Conservation (phyloP, 2,888 invertebrate genomes). For the Nymphalis polychloros region DNA sequence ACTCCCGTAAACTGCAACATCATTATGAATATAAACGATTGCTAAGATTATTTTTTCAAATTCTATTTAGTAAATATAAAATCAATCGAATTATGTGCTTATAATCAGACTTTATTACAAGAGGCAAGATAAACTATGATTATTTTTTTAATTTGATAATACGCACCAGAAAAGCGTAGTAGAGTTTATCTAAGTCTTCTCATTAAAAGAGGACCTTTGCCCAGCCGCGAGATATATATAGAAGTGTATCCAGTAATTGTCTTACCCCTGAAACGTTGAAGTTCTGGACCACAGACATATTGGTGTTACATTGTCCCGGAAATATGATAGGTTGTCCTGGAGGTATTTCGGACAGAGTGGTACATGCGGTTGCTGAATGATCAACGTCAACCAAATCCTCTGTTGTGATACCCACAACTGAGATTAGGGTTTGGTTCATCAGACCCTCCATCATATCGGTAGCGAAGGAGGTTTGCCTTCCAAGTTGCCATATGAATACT, state of each 20-base stretch:
- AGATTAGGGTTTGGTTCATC: conserved; percentile 47
- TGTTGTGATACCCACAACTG: conserved; percentile 45
- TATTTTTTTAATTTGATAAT: background rate
- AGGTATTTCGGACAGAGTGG: conserved; percentile 53
- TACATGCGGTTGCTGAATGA: conserved; percentile 56
- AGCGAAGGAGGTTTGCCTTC: conserved; percentile 41
- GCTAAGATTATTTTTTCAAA: background rate
- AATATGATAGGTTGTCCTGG: conserved; percentile 57
- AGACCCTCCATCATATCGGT: conserved; percentile 44
- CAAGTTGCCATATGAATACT: conserved; percentile 68
- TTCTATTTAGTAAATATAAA: no score
- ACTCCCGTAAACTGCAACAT: conserved; percentile 59
- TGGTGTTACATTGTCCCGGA: conserved; percentile 59
- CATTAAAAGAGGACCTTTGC: no score
- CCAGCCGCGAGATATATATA: no score
- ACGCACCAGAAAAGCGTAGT: no score
- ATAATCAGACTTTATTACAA: no score
- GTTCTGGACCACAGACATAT: conserved; percentile 52
- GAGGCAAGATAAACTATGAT: no score
- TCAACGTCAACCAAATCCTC: conserved; percentile 45
- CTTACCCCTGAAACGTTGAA: conserved; percentile 54
- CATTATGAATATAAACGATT: conserved; percentile 3
- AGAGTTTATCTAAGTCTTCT: no score
- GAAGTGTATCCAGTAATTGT: no score
- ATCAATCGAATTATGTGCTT: no score